These are phyloP conservation scores for Rhagonycha lutea DNA, from an alignment of 2,888 invertebrate species.

Conservation along the genomic window DNA sequence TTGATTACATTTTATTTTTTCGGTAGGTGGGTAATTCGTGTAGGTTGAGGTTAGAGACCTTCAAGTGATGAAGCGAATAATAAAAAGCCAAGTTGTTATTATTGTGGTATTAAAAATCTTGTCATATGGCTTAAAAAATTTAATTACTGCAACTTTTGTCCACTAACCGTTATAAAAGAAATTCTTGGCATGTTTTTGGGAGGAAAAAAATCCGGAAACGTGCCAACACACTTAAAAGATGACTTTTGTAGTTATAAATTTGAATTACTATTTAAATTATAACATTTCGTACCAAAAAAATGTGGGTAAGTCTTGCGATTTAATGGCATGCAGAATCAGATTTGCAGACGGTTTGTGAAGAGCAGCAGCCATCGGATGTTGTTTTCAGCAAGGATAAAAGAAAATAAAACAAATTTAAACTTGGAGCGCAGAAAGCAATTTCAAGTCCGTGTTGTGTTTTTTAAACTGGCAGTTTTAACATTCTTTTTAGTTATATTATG, in stretches of 20 bases:
- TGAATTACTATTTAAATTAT: background rate
- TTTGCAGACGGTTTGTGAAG: background rate
- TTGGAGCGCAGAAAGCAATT: conserved; percentile 27
- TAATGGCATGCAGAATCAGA: background rate
- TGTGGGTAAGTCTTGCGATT: background rate
- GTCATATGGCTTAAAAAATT: background rate
- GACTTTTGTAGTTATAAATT: background rate
- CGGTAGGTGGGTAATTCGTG: conserved; percentile 31
- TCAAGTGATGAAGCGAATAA: conserved; percentile 26
- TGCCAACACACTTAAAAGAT: background rate
- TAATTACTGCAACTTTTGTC: background rate
- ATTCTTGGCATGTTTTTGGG: background rate
- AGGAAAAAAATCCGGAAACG: conserved; percentile 1
- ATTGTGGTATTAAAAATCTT: background rate
- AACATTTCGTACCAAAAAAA: background rate
- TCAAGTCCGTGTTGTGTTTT: conserved; percentile 25
- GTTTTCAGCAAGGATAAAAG: conserved; percentile 12
- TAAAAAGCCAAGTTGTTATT: conserved; percentile 22
- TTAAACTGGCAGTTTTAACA: conserved; percentile 20
- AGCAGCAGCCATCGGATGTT: background rate
- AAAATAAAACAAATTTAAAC: conserved; percentile 12
- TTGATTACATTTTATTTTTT: conserved; percentile 24
- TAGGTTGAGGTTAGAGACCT: conserved; percentile 34
- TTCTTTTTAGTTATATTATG: conserved; percentile 31
- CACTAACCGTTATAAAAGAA: background rate